Conservation (phyloP, 2,113 vertebrate species). For the Thunnus thynnus region DNA sequence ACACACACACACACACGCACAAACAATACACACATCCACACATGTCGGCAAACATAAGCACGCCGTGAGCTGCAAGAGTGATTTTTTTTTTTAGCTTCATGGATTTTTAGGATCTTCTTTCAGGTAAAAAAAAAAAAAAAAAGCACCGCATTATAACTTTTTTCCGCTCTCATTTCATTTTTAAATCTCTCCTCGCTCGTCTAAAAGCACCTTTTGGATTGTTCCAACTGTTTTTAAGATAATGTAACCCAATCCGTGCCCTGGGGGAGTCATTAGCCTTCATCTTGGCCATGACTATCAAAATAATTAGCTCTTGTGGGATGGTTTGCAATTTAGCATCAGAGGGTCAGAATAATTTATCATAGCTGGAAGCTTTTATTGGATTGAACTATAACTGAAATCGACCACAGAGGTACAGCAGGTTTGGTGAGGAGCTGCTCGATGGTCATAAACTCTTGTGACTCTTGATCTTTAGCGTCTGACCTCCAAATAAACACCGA, state of each 20-base stretch:
- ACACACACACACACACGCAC: conserved; percentile 22
- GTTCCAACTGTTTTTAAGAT: background rate
- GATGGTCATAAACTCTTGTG: conserved; percentile 22
- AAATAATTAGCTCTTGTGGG: conserved; percentile 35
- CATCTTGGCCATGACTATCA: conserved; percentile 21
- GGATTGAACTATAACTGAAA: conserved; percentile 3
- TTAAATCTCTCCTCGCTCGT: background rate
- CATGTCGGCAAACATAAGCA: conserved; percentile 1
- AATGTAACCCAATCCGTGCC: background rate
- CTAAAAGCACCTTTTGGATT: background rate
- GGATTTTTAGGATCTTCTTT: conserved; percentile 22
- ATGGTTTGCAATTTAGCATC: conserved; percentile 8
- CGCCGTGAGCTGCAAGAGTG: background rate
- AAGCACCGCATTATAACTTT: conserved; percentile 8
- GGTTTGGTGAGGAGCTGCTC: background rate
- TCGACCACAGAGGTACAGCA: background rate
- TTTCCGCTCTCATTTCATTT: conserved; percentile 2
- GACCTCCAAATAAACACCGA: too few relatives aligned
- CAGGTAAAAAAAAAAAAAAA: background rate
- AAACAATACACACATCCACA: conserved; percentile 20
- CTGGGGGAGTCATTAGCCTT: conserved; percentile 15
- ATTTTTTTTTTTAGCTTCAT: conserved; percentile 22
- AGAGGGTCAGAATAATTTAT: background rate
- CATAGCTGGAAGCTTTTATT: conserved; percentile 22
- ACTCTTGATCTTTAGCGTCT: background rate